phyloP scores from a whole-genome alignment of 2,888 invertebrate species.

The Pristionchus japonicus region DNA sequence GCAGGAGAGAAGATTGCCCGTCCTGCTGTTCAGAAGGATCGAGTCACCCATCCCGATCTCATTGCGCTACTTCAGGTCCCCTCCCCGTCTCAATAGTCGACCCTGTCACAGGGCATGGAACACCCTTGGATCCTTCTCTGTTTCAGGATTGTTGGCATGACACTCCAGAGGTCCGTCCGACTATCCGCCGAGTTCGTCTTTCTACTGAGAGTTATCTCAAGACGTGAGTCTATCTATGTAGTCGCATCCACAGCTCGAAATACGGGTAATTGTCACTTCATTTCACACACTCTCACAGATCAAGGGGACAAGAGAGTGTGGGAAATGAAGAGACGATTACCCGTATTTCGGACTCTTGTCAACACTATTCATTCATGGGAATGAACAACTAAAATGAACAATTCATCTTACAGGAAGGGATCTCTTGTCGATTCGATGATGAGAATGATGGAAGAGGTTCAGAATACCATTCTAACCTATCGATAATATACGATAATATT shows the following conservation, averaged over 20 bases:
- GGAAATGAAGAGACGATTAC: too few species aligned
- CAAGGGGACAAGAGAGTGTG: too few species aligned
- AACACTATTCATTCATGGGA: too few species aligned
- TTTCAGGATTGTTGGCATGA: conserved; percentile 62
- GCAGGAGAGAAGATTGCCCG: conserved; percentile 58
- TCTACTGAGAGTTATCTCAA: conserved; percentile 62
- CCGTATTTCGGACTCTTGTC: too few species aligned
- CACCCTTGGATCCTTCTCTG: not conserved
- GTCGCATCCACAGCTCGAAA: too few species aligned
- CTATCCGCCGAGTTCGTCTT: conserved; percentile 67
- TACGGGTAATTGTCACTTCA: too few species aligned
- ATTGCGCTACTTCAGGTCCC: conserved; percentile 57
- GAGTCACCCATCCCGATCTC: conserved; percentile 58
- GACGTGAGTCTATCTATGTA: too few species aligned
- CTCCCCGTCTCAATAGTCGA: not conserved
- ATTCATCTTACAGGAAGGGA: conserved; percentile 56
- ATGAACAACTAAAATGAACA: too few species aligned
- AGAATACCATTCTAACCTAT: not conserved
- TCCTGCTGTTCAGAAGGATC: conserved; percentile 54
- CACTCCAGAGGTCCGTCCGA: conserved; percentile 58
- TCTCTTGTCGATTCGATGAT: conserved; percentile 64
- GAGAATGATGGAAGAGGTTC: conserved; percentile 62
- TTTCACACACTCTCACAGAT: too few species aligned
- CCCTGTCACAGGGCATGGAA: not conserved
- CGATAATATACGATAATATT: not conserved